These are phyloP conservation scores for Campoletis raptor DNA, from an alignment of 2,888 invertebrate species.

Conservation along the genomic window DNA sequence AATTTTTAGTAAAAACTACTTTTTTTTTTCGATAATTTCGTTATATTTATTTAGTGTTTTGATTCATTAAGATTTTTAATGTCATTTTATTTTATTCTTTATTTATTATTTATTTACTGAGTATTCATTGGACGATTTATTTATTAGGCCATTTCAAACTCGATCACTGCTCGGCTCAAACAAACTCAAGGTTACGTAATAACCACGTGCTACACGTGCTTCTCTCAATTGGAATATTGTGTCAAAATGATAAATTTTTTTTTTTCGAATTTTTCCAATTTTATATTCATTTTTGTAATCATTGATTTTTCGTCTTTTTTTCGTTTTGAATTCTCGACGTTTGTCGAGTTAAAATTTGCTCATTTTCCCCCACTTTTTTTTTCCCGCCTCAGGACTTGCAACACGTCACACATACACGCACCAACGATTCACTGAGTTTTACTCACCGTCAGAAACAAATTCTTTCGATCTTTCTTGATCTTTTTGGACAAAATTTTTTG, in stretches of 20 bases:
- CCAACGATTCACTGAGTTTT: background rate
- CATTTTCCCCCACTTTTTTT: background rate
- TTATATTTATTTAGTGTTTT: background rate
- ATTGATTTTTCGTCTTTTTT: background rate
- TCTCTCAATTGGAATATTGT: background rate
- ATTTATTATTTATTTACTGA: background rate
- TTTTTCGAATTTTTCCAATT: background rate
- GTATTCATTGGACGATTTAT: background rate
- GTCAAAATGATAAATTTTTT: background rate
- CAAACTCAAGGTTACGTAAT: constrained; percentile 5
- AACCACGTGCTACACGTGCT: constrained; percentile 26
- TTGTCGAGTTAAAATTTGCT: constrained; percentile 1
- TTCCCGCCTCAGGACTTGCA: background rate
- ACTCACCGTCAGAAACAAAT: constrained; percentile 36
- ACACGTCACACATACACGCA: constrained; percentile 30
- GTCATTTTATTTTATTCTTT: background rate
- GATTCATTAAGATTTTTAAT: background rate
- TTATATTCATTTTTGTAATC: background rate
- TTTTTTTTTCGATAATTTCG: background rate
- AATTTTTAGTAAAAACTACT: no score
- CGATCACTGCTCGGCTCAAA: background rate
- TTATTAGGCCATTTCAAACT: background rate
- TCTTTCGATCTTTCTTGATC: background rate
- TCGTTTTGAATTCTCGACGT: background rate
- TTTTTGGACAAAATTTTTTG: background rate